Percentiles rank a stretch among this genome's conserved stretches.
Evolutionary conservation across 2,888 invertebrate genomes (phyloP).

Genomic region (Drosophila conformis): DNA sequence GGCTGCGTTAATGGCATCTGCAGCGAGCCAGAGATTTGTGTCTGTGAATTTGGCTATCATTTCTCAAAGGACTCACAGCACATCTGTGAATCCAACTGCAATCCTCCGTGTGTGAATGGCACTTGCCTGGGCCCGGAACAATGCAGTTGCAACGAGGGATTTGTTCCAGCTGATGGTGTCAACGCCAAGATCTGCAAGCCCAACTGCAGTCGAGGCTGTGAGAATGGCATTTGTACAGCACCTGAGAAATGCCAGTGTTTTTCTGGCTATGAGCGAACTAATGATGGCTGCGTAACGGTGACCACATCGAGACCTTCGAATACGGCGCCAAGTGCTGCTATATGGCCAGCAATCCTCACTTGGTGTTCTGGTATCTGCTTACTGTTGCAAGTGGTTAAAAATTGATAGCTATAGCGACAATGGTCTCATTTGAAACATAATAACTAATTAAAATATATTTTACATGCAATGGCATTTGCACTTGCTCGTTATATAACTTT

Average conservation of each 20-base stretch:
- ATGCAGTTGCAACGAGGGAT: too few species aligned
- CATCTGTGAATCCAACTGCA: too few species aligned
- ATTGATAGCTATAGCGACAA: not conserved
- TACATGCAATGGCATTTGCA: not conserved
- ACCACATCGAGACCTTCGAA: not conserved
- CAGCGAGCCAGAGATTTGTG: conserved; percentile 82
- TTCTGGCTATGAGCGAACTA: conserved; percentile 32
- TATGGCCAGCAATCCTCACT: conserved; percentile 32
- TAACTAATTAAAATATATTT: not conserved
- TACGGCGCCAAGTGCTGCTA: not conserved
- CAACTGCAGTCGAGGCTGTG: too few species aligned
- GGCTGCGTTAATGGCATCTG: conserved; percentile 84
- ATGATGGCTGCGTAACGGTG: conserved; percentile 19
- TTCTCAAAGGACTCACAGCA: conserved; percentile 7
- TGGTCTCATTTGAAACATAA: not conserved
- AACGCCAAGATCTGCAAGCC: too few species aligned
- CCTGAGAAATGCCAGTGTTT: conserved; percentile 78
- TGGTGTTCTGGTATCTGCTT: conserved; percentile 18
- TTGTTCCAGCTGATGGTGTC: too few species aligned
- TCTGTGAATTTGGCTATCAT: conserved; percentile 61
- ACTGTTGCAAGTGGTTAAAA: conserved; percentile 10
- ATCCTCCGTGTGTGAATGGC: too few species aligned
- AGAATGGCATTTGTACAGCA: conserved; percentile 79
- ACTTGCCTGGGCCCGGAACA: too few species aligned
- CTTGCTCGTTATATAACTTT: not conserved